Conservation (phyloP, 2,888 invertebrate species). For the Synanthedon myopaeformis region DNA sequence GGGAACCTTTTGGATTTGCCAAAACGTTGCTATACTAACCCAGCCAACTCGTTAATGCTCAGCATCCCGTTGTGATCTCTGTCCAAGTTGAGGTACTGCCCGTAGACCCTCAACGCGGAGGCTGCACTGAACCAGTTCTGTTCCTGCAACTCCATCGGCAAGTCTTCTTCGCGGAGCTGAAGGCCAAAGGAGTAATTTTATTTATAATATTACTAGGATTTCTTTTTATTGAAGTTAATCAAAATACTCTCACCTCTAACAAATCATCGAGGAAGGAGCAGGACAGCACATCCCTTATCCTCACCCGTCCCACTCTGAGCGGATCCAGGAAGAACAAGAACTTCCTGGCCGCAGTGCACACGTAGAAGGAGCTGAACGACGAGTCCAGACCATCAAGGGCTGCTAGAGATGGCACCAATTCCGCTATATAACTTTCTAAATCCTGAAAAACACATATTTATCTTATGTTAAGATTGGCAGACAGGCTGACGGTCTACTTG, state of each 20-base stretch:
- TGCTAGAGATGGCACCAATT: slow-evolving; percentile 91
- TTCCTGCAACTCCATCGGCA: slow-evolving; percentile 86
- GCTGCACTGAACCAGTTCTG: slow-evolving; percentile 93
- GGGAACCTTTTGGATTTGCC: too few relatives aligned
- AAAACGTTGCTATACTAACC: slow-evolving; percentile 53
- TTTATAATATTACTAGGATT: too few relatives aligned
- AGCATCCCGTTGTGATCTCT: slow-evolving; percentile 96
- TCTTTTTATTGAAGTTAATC: too few relatives aligned
- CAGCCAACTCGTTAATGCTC: slow-evolving; percentile 88
- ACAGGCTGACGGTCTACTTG: not conserved
- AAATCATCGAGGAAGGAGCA: slow-evolving; percentile 94
- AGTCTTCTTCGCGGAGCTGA: slow-evolving; percentile 83
- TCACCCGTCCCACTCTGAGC: slow-evolving; percentile 85
- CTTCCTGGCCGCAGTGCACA: slow-evolving; percentile 95
- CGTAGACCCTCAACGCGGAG: slow-evolving; percentile 90
- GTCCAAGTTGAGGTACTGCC: slow-evolving; percentile 93
- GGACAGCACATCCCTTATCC: slow-evolving; percentile 91
- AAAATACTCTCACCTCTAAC: slow-evolving; percentile 79
- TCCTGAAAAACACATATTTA: slow-evolving; percentile 79
- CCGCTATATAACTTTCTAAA: slow-evolving; percentile 93
- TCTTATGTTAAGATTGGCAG: too few relatives aligned
- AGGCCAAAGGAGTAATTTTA: not conserved
- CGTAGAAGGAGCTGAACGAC: slow-evolving; percentile 95
- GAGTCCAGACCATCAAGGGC: slow-evolving; percentile 91
- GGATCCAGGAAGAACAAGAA: slow-evolving; percentile 97